These are phyloP conservation scores for Sinohyriopsis cumingii DNA, from an alignment of 2,888 invertebrate species.

Conservation along the genomic window DNA sequence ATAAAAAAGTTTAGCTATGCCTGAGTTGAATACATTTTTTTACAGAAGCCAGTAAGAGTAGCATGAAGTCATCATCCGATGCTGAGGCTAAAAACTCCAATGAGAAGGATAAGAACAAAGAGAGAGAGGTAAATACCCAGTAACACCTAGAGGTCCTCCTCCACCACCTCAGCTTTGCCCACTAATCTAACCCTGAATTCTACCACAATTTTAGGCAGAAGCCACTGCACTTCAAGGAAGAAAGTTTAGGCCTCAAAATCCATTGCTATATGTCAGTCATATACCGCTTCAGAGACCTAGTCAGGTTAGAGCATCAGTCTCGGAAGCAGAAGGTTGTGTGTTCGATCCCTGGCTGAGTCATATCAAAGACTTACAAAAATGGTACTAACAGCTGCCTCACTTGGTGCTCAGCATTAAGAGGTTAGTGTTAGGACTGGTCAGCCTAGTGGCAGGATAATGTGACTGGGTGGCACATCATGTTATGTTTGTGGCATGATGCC, in stretches of 20 bases:
- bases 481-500: too few relatives aligned
- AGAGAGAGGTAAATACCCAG: slow-evolving; percentile 31
- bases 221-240: slow-evolving; percentile 58
- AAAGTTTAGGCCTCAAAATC: slow-evolving; percentile 22
- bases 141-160: slow-evolving; percentile 24
- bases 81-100: slow-evolving; percentile 34
- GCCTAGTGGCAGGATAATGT: too few relatives aligned
- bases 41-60: slow-evolving; percentile 39
- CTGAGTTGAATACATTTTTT: not conserved
- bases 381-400: too few relatives aligned
- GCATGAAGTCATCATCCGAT: slow-evolving; percentile 37
- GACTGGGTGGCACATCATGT: too few relatives aligned
- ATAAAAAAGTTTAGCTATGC: not conserved
- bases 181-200: slow-evolving; percentile 1
- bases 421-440: too few relatives aligned
- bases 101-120: slow-evolving; percentile 32
- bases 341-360: too few relatives aligned
- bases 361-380: too few relatives aligned
- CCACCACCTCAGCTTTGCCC: slow-evolving; percentile 20
- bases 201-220: slow-evolving; percentile 40
- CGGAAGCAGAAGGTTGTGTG: too few relatives aligned
- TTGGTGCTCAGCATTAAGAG: too few relatives aligned
- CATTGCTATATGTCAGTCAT: too few relatives aligned
- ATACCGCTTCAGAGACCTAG: too few relatives aligned
- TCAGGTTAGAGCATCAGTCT: too few relatives aligned